Evolutionary conservation across 2,113 vertebrate species (phyloP), one percentile per base, ranked within the genome.

Genomic region (Dasyprocta punctata): DNA sequence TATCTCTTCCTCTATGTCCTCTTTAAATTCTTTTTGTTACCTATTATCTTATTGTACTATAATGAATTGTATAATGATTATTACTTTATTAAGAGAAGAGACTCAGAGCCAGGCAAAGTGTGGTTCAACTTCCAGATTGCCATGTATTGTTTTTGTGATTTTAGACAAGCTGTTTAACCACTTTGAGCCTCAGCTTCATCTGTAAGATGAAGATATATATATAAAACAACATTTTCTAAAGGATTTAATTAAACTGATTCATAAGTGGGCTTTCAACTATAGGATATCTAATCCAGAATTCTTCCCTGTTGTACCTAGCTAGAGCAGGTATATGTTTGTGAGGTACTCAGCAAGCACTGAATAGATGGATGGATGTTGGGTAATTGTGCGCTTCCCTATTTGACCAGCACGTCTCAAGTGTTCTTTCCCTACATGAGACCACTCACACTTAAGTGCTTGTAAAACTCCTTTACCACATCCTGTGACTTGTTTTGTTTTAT

Each of bases 71-170:
- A 22, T 85, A 44, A n/a, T 93, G 49, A 54, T 90, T 92, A 85
- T 87, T 93, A 60, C 49, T 90, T 95, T 92, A 94, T 95, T 92
- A 90, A 92, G 69, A 92, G n/a, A 19, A 60, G 11, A 95, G 89
- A 33, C 92, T 94, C 20, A 38, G 80, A 92, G 49, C 71, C 63
- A 97, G 84, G 67, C 86, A 90, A 36, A 93, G 24, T 61, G 95
- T 97, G n/a, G 4, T 93, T 96, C 69, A 92, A 71, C 89, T 97
- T 81, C 87, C 56, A 75, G 52, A 77, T 95, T 93, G 38, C 20
- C 75, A 36, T 83, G 90, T 95, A 81, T 65, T 92, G 8, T 94
- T 33, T 88, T 80, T 86, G 16, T 93, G 38, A 93, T 69, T 83
- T 93, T 22, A 49, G 44, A 47, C 33, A 81, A 67, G 63, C 49